Evolutionary conservation across 1,140 invertebrate genomes (phyloP).

Genomic region (Bombus waltoni): DNA sequence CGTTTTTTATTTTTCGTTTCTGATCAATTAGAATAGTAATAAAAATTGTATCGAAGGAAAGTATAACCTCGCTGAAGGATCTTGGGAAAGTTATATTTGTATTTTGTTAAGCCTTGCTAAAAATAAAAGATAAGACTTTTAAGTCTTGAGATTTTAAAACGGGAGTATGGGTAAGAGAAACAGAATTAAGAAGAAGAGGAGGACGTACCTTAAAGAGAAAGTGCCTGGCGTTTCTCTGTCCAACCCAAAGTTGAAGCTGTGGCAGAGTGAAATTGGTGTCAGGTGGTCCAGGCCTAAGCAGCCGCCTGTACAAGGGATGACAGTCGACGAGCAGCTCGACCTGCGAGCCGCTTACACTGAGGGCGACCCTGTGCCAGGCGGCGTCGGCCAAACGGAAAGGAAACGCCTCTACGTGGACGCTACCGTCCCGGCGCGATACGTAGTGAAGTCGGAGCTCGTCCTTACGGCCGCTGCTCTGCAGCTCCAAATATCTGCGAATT

Average conservation of each 20-base stretch:
- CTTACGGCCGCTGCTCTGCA: constrained; percentile 93
- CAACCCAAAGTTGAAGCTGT: constrained; percentile 91
- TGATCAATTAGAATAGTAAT: too few species aligned
- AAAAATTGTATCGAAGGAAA: too few species aligned
- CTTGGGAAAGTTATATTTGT: too few species aligned
- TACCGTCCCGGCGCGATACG: constrained; percentile 85
- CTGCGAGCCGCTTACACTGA: constrained; percentile 91
- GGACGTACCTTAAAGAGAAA: constrained; percentile 92
- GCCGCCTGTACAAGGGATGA: constrained; percentile 90
- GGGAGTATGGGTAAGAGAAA: too few species aligned
- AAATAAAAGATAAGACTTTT: too few species aligned
- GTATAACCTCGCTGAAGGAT: too few species aligned
- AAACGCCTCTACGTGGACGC: constrained; percentile 92
- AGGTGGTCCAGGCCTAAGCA: constrained; percentile 85
- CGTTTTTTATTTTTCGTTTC: background rate
- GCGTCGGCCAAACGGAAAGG: constrained; percentile 92
- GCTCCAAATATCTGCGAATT: constrained; percentile 90
- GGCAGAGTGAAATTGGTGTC: constrained; percentile 89
- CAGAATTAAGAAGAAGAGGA: background rate
- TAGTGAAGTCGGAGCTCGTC: constrained; percentile 92
- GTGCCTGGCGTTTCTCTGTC: constrained; percentile 92
- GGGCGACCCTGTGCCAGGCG: constrained; percentile 92
- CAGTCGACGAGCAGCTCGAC: constrained; percentile 94
- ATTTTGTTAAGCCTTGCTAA: background rate
- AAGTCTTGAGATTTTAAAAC: too few species aligned